phyloP scores from a whole-genome alignment of 2,113 vertebrate species.

The Engystomops pustulosus region DNA sequence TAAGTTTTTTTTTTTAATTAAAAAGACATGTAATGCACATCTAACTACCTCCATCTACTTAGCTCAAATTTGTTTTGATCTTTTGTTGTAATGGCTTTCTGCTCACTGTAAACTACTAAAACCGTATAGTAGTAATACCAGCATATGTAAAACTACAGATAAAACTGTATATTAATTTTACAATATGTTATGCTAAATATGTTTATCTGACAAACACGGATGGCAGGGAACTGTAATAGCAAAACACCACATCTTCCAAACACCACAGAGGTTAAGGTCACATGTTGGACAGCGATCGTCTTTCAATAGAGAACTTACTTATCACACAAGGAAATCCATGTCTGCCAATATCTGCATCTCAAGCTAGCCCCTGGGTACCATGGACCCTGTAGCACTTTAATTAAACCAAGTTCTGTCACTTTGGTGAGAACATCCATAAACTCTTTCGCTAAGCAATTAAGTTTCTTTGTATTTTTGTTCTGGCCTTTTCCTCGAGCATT shows the following conservation, averaged over 20 bases:
- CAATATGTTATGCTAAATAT: neutral
- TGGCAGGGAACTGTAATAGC: neutral
- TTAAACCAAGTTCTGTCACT: conserved; percentile 46
- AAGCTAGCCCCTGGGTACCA: neutral
- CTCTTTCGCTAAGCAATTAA: conserved; percentile 51
- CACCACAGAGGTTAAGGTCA: conserved; percentile 31
- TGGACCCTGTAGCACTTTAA: conserved; percentile 45
- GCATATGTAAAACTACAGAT: neutral
- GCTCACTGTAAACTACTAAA: no score
- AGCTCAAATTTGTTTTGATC: no score
- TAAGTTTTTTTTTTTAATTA: no score
- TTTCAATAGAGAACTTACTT: conserved; percentile 41
- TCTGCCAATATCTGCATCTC: conserved; percentile 44
- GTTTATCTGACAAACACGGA: no score
- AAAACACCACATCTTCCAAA: neutral
- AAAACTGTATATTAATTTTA: neutral
- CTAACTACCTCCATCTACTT: no score
- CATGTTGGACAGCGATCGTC: conserved; percentile 32
- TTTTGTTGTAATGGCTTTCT: no score
- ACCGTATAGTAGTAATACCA: no score
- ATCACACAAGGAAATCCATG: conserved; percentile 24
- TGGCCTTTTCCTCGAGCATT: neutral
- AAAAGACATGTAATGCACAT: no score
- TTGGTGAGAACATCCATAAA: conserved; percentile 47
- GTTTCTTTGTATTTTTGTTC: neutral